These are phyloP conservation scores for Emydocephalus ijimae DNA, from an alignment of 2,113 vertebrate species.

Conservation along the genomic window DNA sequence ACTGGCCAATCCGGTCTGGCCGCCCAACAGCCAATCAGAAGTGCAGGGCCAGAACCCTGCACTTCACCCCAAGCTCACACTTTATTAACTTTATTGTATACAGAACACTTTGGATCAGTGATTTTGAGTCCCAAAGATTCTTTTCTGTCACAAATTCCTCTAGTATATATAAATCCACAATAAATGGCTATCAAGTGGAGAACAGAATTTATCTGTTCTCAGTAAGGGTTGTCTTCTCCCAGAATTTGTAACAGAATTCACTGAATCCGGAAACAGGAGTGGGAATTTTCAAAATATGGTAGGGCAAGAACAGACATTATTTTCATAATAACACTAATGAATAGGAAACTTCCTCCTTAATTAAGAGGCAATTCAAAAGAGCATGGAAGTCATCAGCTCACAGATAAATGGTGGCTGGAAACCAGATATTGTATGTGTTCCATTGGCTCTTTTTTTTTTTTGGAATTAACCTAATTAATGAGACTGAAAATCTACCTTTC, in stretches of 20 bases:
- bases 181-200: neutral
- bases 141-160: neutral
- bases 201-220: neutral
- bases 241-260: neutral
- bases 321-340: neutral
- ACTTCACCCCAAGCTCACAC: no score
- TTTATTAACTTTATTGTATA: no score
- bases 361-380: neutral
- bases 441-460: neutral
- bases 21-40: no score
- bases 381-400: neutral
- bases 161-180: neutral
- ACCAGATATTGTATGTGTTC: neutral
- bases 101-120: no score
- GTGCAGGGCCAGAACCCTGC: no score
- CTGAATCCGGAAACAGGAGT: neutral
- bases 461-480: neutral
- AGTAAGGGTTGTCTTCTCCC: neutral
- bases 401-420: neutral
- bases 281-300: neutral
- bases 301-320: neutral
- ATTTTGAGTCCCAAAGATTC: neutral
- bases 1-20: no score
- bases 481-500: neutral
- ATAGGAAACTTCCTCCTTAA: neutral